Conservation (phyloP, 2,888 invertebrate species). For the Aphidoletes aphidimyza region DNA sequence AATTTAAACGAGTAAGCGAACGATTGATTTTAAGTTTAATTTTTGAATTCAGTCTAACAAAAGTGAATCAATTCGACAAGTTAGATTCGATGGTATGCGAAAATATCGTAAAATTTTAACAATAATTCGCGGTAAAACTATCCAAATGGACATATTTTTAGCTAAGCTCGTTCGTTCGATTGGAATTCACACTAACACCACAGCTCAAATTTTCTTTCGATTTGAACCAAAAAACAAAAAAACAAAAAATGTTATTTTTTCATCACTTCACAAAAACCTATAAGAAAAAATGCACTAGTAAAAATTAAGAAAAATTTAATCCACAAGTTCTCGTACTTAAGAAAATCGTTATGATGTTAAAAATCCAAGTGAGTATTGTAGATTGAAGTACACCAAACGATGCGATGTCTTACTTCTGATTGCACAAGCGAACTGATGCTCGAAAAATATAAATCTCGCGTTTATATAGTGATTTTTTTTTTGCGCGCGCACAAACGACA, state of each 20-base stretch:
- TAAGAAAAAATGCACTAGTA: background rate
- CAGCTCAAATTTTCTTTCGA: background rate
- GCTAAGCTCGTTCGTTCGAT: background rate
- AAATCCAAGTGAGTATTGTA: conserved; percentile 39
- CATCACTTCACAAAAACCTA: too few relatives aligned
- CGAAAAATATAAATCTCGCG: background rate
- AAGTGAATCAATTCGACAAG: too few relatives aligned
- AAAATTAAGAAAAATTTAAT: background rate
- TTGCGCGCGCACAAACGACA: background rate
- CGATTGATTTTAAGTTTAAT: too few relatives aligned
- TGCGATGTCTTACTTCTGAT: background rate
- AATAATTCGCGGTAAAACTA: background rate
- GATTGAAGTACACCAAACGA: background rate
- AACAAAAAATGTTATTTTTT: background rate
- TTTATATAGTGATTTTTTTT: conserved; percentile 29
- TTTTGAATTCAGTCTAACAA: too few relatives aligned
- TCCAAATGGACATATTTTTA: background rate
- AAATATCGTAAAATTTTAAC: background rate
- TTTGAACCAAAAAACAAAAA: background rate
- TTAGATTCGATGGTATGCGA: too few relatives aligned
- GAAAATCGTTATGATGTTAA: conserved; percentile 13
- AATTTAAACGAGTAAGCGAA: background rate
- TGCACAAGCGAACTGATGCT: conserved; percentile 28
- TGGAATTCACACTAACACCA: background rate
- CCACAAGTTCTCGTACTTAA: conserved; percentile 1